Evolutionary conservation across 2,797 vertebrate species (phyloP), one percentile per base, ranked within the genome.

Genomic region (Tangara arthus): DNA sequence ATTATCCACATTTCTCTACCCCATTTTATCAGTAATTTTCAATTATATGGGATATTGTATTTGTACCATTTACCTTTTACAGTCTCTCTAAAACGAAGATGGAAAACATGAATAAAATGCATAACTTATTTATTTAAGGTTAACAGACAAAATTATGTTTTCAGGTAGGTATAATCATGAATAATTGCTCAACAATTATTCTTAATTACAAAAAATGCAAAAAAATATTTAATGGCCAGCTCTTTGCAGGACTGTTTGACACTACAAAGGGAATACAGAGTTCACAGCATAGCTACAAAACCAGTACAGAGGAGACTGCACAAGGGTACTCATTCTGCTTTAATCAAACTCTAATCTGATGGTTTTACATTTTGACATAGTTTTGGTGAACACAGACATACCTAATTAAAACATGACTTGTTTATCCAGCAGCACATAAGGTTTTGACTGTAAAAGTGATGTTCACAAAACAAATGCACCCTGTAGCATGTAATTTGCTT

Each of bases 381-480:
- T 91, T 94, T 93, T 92, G 81, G 81, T 93, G 78, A 94, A 95
- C 94, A 96, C 39, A 96, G 85, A 91, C 72, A 93, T n/a, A 87
- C 84, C 65, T 95, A 95, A 97, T 93, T 97, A 83, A 65, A 76
- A 84, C 32, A 80, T 56, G 42, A 94, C 68, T 91, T 96, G 95
- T 95, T 95, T 94, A 96, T 70, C 93, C 77, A 96, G 86, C 64
- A 83, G 82, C 19, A 27, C 66, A 11, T 35, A 78, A 89, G 81
- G 34, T 80, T 96, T 82, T 82, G 85, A 94, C 84, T 93, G 82
- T n/a, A 57, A 68, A 94, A 95, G 42, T 59, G 57, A 87, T 4
- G 11, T 66, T 82, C 78, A 70, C 81, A 83, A 96, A 97, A 95
- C 82, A 88, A 91, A 50, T 15, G 59, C 39, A 72, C 53, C 59